phyloP scores from a whole-genome alignment of 2,797 vertebrate species.

The Anolis apletophallus region DNA sequence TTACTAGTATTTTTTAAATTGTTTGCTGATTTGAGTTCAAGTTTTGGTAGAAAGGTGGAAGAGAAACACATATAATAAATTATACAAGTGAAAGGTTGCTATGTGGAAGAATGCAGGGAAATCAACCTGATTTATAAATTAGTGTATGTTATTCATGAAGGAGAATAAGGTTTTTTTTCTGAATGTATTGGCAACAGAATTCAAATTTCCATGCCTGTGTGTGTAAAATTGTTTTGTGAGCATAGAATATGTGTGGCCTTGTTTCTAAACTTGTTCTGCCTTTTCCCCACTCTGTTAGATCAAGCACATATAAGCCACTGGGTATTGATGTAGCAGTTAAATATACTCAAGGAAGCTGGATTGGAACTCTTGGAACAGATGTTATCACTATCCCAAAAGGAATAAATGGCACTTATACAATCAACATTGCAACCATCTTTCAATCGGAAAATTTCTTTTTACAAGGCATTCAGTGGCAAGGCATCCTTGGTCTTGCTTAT shows the following conservation, averaged over 20 bases:
- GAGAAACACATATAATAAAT: too few species aligned
- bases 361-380: slow-evolving; percentile 90
- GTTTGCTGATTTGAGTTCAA: too few species aligned
- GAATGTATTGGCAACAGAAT: neutral
- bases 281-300: slow-evolving; percentile 78
- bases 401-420: slow-evolving; percentile 81
- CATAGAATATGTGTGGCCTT: neutral
- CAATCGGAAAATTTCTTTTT: slow-evolving; percentile 94
- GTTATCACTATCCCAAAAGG: slow-evolving; percentile 86
- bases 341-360: slow-evolving; percentile 97
- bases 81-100: neutral
- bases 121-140: neutral
- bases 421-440: slow-evolving; percentile 92
- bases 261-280: neutral
- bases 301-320: slow-evolving; percentile 82
- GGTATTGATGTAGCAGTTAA: slow-evolving; percentile 85
- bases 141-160: neutral
- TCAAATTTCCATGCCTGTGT: neutral
- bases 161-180: neutral
- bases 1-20: too few species aligned
- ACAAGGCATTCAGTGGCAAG: slow-evolving; percentile 93
- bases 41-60: too few species aligned
- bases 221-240: neutral
- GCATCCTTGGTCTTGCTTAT: slow-evolving; percentile 95
- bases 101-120: neutral